Evolutionary conservation across 2,113 vertebrate species (phyloP).

Genomic region (Picathartes gymnocephalus): DNA sequence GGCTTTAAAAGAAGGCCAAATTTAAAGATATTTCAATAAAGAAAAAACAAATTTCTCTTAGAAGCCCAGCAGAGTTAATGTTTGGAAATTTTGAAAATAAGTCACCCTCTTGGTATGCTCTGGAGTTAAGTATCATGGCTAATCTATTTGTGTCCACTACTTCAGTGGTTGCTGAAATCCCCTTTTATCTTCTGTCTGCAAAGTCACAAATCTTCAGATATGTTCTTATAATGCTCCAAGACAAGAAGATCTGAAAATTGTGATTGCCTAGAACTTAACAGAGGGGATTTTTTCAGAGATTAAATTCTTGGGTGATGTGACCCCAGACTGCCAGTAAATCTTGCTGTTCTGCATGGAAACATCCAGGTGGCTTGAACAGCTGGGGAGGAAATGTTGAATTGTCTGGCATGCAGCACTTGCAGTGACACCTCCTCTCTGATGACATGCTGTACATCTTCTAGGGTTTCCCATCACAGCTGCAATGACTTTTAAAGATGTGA

Average conservation of each 20-base stretch:
- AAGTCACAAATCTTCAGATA: neutral
- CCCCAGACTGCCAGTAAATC: conserved; percentile 6
- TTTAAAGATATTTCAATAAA: neutral
- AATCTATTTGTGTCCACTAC: neutral
- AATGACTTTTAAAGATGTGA: neutral
- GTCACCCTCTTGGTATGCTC: neutral
- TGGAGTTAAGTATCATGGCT: neutral
- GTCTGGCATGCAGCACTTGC: neutral
- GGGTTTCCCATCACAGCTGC: neutral
- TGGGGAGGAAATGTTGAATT: neutral
- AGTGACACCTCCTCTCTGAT: neutral
- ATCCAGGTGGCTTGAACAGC: neutral
- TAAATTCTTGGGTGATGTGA: neutral
- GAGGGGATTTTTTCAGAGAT: neutral
- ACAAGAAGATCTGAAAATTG: neutral
- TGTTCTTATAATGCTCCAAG: neutral
- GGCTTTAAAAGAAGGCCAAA: neutral
- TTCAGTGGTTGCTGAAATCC: neutral
- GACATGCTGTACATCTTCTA: neutral
- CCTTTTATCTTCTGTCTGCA: neutral
- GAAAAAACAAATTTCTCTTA: neutral
- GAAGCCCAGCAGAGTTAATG: neutral
- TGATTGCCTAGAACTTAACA: neutral
- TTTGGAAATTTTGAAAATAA: neutral
- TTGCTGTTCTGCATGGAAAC: neutral